A percentile compares a stretch with the other conserved stretches of the same genome.
Conservation (phyloP, 2,113 vertebrate genomes). For the Peromyscus maniculatus region DNA sequence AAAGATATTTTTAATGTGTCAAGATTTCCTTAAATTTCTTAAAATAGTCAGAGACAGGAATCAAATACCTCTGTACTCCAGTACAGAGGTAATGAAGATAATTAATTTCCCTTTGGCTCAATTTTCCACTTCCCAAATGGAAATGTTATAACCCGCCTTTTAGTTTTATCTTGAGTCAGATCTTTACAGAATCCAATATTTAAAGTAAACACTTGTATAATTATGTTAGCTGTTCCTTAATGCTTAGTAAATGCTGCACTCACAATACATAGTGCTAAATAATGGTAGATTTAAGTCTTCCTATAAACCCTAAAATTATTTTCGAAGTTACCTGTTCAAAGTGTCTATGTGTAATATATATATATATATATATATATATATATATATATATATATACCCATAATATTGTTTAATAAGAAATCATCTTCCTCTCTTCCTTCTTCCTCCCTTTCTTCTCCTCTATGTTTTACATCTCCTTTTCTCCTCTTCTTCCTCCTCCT, state of each 20-base stretch:
- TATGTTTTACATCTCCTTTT: background rate
- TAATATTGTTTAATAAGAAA: background rate
- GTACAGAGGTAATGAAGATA: background rate
- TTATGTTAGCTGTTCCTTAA: background rate
- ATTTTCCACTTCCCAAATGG: background rate
- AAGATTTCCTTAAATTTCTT: conserved; percentile 46
- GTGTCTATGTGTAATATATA: background rate
- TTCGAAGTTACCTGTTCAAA: background rate
- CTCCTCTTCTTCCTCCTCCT: background rate
- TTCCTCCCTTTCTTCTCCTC: too few relatives aligned
- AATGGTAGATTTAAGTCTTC: background rate
- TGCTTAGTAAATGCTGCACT: background rate
- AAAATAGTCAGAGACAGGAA: background rate
- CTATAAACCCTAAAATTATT: background rate
- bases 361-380: too few relatives aligned
- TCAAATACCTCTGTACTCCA: conserved; percentile 36
- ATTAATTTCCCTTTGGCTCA: conserved; percentile 57
- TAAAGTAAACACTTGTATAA: background rate
- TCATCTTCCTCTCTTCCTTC: too few relatives aligned
- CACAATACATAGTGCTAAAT: background rate
- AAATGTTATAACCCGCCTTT: conserved; percentile 22
- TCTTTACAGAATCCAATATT: conserved; percentile 1
- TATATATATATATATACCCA: background rate
- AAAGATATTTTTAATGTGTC: background rate
- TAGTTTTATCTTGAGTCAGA: conserved; percentile 14